A percentile compares a stretch with the other conserved stretches of the same genome.
Conservation (phyloP, 2,113 vertebrate genomes). For the Myotis brandtii region DNA sequence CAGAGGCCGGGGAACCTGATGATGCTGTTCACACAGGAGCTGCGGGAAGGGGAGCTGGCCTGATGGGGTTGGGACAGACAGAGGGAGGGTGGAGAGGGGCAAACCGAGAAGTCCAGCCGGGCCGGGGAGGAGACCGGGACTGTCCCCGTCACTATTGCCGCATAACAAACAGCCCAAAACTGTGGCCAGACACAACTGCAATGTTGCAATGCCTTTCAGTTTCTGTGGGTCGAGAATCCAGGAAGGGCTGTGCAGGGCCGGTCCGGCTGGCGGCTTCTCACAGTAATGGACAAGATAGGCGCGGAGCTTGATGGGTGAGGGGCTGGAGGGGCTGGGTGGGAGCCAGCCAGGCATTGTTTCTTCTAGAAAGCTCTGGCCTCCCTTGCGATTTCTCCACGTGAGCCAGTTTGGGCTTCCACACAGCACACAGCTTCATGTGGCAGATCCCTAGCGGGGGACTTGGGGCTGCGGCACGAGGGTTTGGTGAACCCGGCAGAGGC, state of each 20-base stretch:
- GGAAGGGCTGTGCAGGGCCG: neutral
- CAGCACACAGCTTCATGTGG: neutral
- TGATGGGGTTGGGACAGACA: neutral
- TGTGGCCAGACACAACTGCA: accelerated
- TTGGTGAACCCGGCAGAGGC: neutral
- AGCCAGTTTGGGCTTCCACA: neutral
- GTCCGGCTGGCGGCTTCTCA: neutral
- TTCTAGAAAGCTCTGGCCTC: neutral
- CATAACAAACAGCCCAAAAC: accelerated
- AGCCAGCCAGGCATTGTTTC: neutral
- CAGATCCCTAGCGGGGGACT: accelerated
- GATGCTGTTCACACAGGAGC: neutral
- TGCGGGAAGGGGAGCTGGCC: neutral
- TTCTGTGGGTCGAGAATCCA: neutral
- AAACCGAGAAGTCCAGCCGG: neutral
- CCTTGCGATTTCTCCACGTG: accelerated
- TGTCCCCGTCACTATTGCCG: accelerated
- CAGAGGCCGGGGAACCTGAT: neutral
- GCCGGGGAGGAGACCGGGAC: accelerated
- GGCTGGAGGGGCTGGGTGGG: too few species aligned
- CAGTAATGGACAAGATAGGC: neutral
- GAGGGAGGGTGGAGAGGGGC: neutral
- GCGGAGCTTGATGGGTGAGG: neutral
- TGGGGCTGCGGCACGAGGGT: neutral
- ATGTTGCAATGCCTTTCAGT: accelerated